Base-by-base conservation (phyloP, 1,140 invertebrate species). In the Hycleus phaleratus region DNA sequence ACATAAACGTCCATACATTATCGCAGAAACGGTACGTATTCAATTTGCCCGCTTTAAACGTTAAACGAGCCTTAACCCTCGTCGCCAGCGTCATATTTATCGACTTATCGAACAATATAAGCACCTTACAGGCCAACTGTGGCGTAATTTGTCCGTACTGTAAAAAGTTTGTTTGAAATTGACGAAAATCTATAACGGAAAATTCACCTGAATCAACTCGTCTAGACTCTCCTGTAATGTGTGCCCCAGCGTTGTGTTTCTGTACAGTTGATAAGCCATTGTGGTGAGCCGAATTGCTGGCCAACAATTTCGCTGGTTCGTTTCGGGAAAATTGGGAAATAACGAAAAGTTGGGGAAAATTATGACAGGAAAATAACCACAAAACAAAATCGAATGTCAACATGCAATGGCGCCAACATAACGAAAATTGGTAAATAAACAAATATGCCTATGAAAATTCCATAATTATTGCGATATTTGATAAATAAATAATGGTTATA, bases 1-100 rank as follows among this genome's bases (percentile, higher is more conserved):
- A 79, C 80, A 98, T 91, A 71, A 99, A 97, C n/a, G 96, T 99
- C 97, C 97, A 99, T 0, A 99, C 97, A 81, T 99, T 99, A 79
- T 99, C 97, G 83, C 97, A 99, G 79, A 98, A 99, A 68, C 97
- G 83, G 75, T 99, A 99, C 0, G 96, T 98, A 71, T 96, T 96
- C 59, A 99, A 78, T 82, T 97, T 97, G 38, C 91, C 92, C 63
- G 94, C 93, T 86, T 96, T 97, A 73, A 98, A 97, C 26, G 88
- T 92, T 51, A 97, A 81, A 69, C 93, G 82, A 43, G 91, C 92
- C 74, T 94, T 97, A 1, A 97, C 92, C 75, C 88, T 82, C 49
- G 85, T 91, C n/a, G 93, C 89, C 39, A 99, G 74, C 9, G 95
- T 93, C 70, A 85, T 87, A 73, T 98, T 99, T 58, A 99, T 97